Base-by-base conservation (phyloP, 2,888 invertebrate genomes). In the Leucoma salicis region DNA sequence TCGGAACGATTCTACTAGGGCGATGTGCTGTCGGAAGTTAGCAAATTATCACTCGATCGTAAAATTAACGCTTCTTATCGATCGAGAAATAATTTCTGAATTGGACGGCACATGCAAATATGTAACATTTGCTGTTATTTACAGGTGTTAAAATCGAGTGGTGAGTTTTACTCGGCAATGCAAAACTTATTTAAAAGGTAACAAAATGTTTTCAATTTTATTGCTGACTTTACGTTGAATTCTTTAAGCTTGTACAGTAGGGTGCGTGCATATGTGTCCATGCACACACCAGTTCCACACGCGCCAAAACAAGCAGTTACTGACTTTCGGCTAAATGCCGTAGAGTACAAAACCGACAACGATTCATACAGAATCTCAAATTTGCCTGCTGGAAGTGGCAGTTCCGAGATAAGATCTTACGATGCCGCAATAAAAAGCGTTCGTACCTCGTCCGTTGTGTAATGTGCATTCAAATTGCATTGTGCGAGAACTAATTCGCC, bases 401-500 rank as follows among this genome's bases (percentile, higher is more conserved):
- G 85, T 83, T 84, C 76, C 70, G 74, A 87, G 89, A 89, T 89
- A 89, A 88, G 87, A 89, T 88, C 88, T 86, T 84, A 82, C 86
- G 87, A 86, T 87, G 88, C 87, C 86, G 88, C 86, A 89, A 89
- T 89, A 89, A 89, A 89, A 88, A 87, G 86, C 82, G 76, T 79
- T 78, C 78, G 86, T 87, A 86, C 86, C 80, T 84, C 82, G 87
- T 86, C 82, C 83, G 88, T 87, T 88, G 89, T 88, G 88, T 88
- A 88, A 89, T 88, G 85, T 87, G 87, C 89, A 88, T 88, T 88
- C 87, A 88, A 89, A 89, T 89, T 89, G 89, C 89, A 89, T 89
- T 88, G 88, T 89, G 87, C 87, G 88, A 86, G 85, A 89, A 86
- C 88, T 89, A 88, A 89, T 88, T 88, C 87, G 86, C 85, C 82